Evolutionary conservation across 1,140 invertebrate species (phyloP), one percentile per base, ranked within the genome.

Genomic region (Drosophila mayri): DNA sequence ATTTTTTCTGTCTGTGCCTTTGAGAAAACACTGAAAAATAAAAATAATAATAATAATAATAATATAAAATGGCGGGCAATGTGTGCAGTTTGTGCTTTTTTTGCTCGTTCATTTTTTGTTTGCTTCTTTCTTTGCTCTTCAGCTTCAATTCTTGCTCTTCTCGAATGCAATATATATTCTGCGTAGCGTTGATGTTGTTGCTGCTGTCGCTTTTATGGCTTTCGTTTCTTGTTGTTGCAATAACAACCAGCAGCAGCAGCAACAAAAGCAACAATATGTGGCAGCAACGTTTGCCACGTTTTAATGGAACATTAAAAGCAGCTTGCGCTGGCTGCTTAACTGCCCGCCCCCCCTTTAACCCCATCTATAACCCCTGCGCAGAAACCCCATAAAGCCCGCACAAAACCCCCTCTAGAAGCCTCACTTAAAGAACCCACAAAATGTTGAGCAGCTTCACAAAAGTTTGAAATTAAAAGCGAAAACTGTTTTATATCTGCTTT

Each of bases 301-400:
- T 87, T 79, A 87, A 83, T 83, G 84, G 76, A 70, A 87, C 79
- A 87, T 87, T 88, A 87, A 87, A 80, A 88, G 84, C 84, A 87
- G 83, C 82, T 86, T 86, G 82, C 66, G 78, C 46, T 76, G 73
- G 47, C 68, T 63, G 68, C 59, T 81, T 81, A 81, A 79, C 72
- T 63, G 63, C 59, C 50, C 52, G 38, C 9, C 58, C 80, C 81
- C 35, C 3, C 11, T 35, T 35, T 67, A 70, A 54, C 62, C 66
- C 47, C 60, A 28, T 60, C 52, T 37, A 47, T 37, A 46, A 44
- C 50, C 50, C 32, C 14, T 32, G 18, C 40, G 28, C 14, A 14
- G 37, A 68, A 35, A 14, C 61, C 65, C 64, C 44, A 65, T 32
- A 58, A 41, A 47, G 46, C 28, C 61, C 65, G 44, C 35, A 64